Evolutionary conservation across 2,888 invertebrate genomes (phyloP).

Genomic region (Allophyes oxyacanthae): DNA sequence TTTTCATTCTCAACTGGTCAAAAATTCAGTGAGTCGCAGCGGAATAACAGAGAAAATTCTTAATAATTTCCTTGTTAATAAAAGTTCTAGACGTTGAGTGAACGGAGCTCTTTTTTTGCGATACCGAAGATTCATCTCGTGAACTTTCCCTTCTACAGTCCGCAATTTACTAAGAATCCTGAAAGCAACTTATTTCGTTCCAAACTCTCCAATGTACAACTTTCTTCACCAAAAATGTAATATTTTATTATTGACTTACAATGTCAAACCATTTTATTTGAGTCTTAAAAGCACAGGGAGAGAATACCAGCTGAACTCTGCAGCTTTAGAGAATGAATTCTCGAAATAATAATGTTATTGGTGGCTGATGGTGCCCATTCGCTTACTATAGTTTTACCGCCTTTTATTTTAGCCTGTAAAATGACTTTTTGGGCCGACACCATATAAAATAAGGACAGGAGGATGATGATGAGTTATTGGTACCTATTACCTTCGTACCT

Average conservation of each 20-base stretch:
- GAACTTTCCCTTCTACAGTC: constrained; percentile 30
- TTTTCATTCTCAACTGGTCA: not conserved
- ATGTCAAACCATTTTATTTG: not conserved
- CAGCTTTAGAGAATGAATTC: too few species aligned
- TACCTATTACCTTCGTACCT: too few species aligned
- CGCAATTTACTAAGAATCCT: constrained; percentile 42
- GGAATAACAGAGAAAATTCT: constrained; percentile 44
- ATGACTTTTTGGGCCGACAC: too few species aligned
- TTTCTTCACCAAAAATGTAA: constrained; percentile 12
- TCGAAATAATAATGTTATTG: too few species aligned
- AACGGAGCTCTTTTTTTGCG: constrained; percentile 34
- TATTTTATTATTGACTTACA: constrained; percentile 2
- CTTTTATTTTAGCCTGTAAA: too few species aligned
- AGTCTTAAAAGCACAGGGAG: not conserved
- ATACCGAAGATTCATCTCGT: constrained; percentile 34
- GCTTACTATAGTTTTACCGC: too few species aligned
- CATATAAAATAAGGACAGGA: too few species aligned
- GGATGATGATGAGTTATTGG: too few species aligned
- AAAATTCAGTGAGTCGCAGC: constrained; percentile 16
- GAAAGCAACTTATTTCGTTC: constrained; percentile 45
- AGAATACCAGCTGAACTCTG: too few species aligned
- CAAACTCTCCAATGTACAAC: constrained; percentile 22
- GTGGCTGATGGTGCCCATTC: too few species aligned
- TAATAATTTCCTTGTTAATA: constrained; percentile 53
- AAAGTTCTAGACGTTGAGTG: constrained; percentile 48